Conservation (phyloP, 2,113 vertebrate genomes). For the Embiotoca jacksoni region DNA sequence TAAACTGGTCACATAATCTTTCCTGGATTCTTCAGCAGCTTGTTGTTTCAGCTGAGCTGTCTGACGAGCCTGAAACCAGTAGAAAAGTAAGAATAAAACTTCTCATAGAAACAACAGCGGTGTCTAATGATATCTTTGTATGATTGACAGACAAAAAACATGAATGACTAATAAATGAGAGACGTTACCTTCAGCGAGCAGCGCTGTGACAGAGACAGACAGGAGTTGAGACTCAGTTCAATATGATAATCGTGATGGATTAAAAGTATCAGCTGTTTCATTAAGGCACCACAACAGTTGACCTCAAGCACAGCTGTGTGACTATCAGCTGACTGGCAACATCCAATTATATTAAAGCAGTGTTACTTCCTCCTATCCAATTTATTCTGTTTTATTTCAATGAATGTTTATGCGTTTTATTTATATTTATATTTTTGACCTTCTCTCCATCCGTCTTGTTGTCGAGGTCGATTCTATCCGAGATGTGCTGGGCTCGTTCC, state of each 20-base stretch:
- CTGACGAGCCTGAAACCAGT: conserved; percentile 88
- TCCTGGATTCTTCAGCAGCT: conserved; percentile 94
- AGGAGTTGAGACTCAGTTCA: not conserved
- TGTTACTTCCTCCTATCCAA: too few species aligned
- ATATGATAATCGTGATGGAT: not conserved
- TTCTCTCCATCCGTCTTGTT: conserved; percentile 97
- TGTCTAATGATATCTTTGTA: too few species aligned
- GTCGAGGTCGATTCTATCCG: conserved; percentile 95
- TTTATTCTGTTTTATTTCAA: too few species aligned
- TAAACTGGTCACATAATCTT: conserved; percentile 90
- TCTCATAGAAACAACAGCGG: too few species aligned
- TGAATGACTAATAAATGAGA: too few species aligned
- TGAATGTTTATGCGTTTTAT: too few species aligned
- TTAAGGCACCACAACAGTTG: too few species aligned
- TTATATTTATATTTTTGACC: conserved; percentile 71
- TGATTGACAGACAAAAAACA: too few species aligned
- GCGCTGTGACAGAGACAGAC: conserved; percentile 66
- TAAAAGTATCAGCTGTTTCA: not conserved
- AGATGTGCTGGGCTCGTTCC: conserved; percentile 93
- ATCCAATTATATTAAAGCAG: too few species aligned
- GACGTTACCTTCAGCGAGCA: conserved; percentile 82
- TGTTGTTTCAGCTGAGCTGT: conserved; percentile 92
- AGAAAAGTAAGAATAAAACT: too few species aligned
- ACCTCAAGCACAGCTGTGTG: too few species aligned
- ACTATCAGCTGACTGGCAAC: too few species aligned